Percentiles rank a stretch among this genome's conserved stretches.
Evolutionary conservation across 2,888 invertebrate genomes (phyloP).

Genomic region (Clitarchus hookeri): DNA sequence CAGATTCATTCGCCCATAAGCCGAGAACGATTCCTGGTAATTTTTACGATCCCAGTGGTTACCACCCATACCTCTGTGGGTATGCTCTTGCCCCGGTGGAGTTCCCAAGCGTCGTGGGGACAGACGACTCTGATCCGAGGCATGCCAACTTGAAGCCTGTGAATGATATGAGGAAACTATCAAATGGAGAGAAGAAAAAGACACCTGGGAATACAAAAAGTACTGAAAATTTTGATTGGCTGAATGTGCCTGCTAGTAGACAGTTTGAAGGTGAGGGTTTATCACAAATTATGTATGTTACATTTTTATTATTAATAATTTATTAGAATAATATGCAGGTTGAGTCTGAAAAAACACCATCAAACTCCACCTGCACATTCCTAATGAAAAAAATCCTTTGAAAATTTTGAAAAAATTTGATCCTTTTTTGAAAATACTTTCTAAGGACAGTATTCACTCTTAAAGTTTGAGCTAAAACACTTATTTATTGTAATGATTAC

Average conservation of each 20-base stretch:
- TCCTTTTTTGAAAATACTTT: too few species aligned
- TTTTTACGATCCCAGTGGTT: neutral
- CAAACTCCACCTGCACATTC: too few species aligned
- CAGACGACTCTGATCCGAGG: neutral
- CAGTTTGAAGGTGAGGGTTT: neutral
- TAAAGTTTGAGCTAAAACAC: too few species aligned
- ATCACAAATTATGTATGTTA: neutral
- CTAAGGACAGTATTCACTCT: too few species aligned
- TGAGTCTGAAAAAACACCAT: too few species aligned
- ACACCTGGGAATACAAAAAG: neutral
- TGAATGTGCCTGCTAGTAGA: neutral
- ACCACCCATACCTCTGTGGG: neutral
- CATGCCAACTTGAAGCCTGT: neutral
- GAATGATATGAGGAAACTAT: neutral
- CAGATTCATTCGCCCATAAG: neutral
- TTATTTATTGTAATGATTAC: too few species aligned
- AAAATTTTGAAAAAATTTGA: too few species aligned
- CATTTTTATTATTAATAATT: neutral
- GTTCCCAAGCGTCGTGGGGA: constrained; percentile 5
- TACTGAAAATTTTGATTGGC: neutral
- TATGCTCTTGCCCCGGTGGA: constrained; percentile 7
- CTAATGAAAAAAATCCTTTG: too few species aligned
- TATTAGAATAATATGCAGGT: too few species aligned
- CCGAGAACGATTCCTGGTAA: neutral
- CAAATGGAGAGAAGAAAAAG: neutral